phyloP scores from a whole-genome alignment of 53 echinoderm and acorn worm species.

The Temnopleurus reevesii region DNA sequence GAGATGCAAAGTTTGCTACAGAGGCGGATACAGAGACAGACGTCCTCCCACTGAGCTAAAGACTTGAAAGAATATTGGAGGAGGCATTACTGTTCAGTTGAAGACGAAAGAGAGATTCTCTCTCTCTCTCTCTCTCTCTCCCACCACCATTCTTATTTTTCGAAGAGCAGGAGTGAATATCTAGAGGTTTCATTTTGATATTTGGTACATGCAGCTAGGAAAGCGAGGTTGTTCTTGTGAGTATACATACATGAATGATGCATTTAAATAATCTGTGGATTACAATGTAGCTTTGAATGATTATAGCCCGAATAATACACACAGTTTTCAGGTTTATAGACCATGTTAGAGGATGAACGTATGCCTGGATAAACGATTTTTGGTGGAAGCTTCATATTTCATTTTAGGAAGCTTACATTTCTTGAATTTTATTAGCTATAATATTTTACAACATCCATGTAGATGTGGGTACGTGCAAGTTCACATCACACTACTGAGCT shows the following conservation, averaged over 20 bases:
- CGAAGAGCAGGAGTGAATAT: neutral
- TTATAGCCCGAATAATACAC: neutral
- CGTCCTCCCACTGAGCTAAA: too few relatives aligned
- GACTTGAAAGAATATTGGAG: neutral
- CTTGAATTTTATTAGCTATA: too few relatives aligned
- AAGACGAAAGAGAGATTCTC: neutral
- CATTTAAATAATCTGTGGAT: neutral
- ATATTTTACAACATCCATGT: too few relatives aligned
- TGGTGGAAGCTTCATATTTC: too few relatives aligned
- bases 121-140: neutral
- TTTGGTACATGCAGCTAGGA: neutral
- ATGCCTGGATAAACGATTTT: too few relatives aligned
- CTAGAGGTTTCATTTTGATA: neutral
- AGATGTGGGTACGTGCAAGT: too few relatives aligned
- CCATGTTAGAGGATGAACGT: too few relatives aligned
- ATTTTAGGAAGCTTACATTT: too few relatives aligned
- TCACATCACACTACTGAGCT: too few relatives aligned
- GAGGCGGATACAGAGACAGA: neutral
- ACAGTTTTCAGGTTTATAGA: too few relatives aligned
- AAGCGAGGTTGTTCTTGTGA: neutral
- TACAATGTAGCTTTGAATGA: neutral
- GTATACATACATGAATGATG: neutral
- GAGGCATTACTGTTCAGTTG: neutral
- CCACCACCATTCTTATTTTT: neutral
- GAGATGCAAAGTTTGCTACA: neutral